Percentiles rank a stretch among this genome's conserved stretches.
These are phyloP conservation scores for Rhodeus uyekii DNA, from an alignment of 2,797 vertebrate genomes.

Conservation along the genomic window DNA sequence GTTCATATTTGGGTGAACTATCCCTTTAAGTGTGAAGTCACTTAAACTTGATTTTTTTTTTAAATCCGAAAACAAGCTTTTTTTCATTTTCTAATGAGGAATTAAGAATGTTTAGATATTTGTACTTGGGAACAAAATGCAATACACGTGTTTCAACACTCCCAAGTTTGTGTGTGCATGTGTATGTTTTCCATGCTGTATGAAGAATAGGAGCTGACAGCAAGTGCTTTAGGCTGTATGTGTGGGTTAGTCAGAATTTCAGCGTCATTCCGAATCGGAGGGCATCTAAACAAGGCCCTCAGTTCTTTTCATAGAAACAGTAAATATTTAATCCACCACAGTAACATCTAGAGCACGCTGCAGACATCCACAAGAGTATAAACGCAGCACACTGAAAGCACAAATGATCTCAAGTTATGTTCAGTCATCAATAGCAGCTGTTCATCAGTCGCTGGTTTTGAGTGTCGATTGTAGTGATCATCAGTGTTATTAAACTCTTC, in stretches of 20 bases:
- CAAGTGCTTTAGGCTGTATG: conserved; percentile 22
- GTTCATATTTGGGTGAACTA: no score
- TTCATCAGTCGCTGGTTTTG: conserved; percentile 4
- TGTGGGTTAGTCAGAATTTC: conserved; percentile 14
- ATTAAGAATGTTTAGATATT: no score
- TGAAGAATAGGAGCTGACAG: conserved; percentile 16
- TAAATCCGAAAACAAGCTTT: no score
- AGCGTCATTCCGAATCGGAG: neutral
- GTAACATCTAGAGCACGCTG: neutral
- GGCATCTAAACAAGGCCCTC: conserved; percentile 28
- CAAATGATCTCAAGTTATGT: neutral
- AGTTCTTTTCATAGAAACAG: conserved; percentile 22
- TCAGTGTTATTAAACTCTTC: conserved; percentile 18
- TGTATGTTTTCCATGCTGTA: neutral
- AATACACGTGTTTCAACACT: neutral
- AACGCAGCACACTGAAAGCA: neutral
- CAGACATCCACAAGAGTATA: neutral
- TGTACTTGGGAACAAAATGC: neutral
- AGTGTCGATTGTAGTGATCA: neutral
- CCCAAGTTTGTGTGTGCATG: neutral
- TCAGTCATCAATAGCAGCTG: neutral
- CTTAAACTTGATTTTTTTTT: neutral
- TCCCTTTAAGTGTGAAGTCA: neutral
- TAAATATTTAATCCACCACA: conserved; percentile 35
- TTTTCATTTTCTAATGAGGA: no score